Evolutionary conservation across 2,797 vertebrate genomes (phyloP), one percentile per base, ranked within the genome.

Genomic region (Acanthis flammea): DNA sequence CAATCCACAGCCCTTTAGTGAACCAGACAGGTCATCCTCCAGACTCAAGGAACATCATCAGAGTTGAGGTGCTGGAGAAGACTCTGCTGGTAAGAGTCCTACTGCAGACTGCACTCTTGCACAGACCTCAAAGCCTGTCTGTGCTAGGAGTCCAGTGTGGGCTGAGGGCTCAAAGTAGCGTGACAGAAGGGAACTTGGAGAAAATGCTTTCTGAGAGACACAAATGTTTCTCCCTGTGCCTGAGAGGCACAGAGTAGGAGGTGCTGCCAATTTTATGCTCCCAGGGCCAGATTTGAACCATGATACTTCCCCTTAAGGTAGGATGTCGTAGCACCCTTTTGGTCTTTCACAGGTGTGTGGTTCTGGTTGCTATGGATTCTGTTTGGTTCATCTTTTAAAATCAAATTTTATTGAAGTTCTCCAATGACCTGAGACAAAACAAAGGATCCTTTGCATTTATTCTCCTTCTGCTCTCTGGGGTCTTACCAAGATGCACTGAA

Each of bases 1-100:
- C 5, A 44, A 9, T 37, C 10, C 17, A 22, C 9, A 16, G 4
- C 4, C 8, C 12, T 65, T 68, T 0, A 0, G 45, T 41, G n/a
- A 72, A 39, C 0, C 1, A 68, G 10, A 68, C 24, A 6, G 3
- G 5, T n/a, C 30, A 58, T 58, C 25, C 18, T 84, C 17, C 48
- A 66, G 15, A 62, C 9, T 63, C 54, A 62, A 50, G 53, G 60
- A 80, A 77, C 3, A 7, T 44, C 19, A 6, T 2, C 0, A 57
- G 7, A 37, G 4, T 14, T 54, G 44, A 42, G 14, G 7, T 31
- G 12, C 24, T 63, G n/a, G n/a, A 54, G 48, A 50, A 78, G 22
- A 17, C 10, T 53, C 14, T 23, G 9, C 10, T 44, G 22, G 4
- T 18, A n/a, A 33, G n/a, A 58, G 15, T 44, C 23, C 25, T 77